Percentiles rank a stretch among this genome's conserved stretches.
These are phyloP conservation scores for Drosophila azteca DNA, from an alignment of 1,140 invertebrate species.

Conservation along the genomic window DNA sequence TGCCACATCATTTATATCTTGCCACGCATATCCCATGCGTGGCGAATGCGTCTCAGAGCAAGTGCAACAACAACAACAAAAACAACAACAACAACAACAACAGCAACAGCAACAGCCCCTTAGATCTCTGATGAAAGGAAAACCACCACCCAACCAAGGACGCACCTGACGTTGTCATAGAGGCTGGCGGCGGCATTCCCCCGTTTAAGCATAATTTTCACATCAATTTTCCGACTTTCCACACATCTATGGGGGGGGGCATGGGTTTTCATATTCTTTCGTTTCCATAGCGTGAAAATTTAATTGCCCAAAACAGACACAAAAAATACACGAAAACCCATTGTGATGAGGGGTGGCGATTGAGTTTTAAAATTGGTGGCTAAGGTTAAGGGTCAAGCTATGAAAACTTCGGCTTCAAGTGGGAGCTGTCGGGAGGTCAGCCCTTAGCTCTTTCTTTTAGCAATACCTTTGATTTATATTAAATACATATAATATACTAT, in stretches of 20 bases:
- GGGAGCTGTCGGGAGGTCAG: too few species aligned
- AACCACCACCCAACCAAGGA: background rate
- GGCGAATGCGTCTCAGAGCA: constrained; percentile 65
- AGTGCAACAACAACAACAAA: constrained; percentile 63
- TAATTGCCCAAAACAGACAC: constrained; percentile 58
- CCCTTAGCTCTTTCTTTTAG: too few species aligned
- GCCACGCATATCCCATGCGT: constrained; percentile 55
- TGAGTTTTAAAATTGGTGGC: constrained; percentile 5
- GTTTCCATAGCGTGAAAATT: constrained; percentile 73
- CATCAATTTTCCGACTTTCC: too few species aligned
- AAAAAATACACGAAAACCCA: constrained; percentile 36
- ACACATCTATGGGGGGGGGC: too few species aligned
- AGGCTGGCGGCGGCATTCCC: background rate
- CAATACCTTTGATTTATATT: too few species aligned
- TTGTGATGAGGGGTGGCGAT: constrained; percentile 9
- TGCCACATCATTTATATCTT: constrained; percentile 62
- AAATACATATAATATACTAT: too few species aligned
- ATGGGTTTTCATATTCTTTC: constrained; percentile 60
- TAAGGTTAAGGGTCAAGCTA: constrained; percentile 21
- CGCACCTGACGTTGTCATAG: constrained; percentile 76
- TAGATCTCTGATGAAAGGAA: too few species aligned
- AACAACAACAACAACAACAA: too few species aligned
- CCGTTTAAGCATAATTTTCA: too few species aligned
- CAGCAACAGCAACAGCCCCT: too few species aligned
- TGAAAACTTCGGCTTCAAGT: background rate